Conservation (phyloP, 2,113 vertebrate species). For the Triplophysa siluroides region DNA sequence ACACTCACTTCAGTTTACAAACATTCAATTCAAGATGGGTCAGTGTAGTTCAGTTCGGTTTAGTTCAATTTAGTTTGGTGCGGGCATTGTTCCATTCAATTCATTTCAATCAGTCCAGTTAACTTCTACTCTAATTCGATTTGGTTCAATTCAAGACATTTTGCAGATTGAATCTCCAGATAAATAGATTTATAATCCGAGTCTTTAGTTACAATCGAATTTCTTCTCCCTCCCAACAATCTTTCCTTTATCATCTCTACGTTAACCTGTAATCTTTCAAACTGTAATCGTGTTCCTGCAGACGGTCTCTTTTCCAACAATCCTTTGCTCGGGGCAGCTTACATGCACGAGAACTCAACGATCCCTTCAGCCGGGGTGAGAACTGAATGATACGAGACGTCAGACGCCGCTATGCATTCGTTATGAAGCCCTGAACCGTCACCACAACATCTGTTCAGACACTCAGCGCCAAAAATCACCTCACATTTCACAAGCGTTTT, state of each 20-base stretch:
- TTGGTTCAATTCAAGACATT: background rate
- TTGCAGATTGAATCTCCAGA: background rate
- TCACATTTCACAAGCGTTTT: background rate
- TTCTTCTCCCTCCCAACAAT: background rate
- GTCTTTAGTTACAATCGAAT: too few species aligned
- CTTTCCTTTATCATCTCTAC: background rate
- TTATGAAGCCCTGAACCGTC: background rate
- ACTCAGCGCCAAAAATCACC: background rate
- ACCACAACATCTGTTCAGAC: constrained; percentile 13
- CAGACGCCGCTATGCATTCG: background rate
- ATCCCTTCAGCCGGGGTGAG: constrained; percentile 7
- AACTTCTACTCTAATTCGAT: background rate
- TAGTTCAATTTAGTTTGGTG: background rate
- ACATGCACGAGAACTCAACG: constrained; percentile 3
- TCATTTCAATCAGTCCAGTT: background rate
- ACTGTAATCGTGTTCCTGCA: background rate
- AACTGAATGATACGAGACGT: background rate
- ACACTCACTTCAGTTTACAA: too few species aligned
- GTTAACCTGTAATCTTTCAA: background rate
- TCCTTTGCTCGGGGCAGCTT: background rate
- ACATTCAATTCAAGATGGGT: background rate
- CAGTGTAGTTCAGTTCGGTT: too few species aligned
- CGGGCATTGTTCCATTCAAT: background rate
- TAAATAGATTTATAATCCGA: too few species aligned
- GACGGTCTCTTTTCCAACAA: background rate